Percentiles rank a stretch among this genome's conserved stretches.
Evolutionary conservation across 1,140 invertebrate species (phyloP).

Genomic region (Amyelois transitella): DNA sequence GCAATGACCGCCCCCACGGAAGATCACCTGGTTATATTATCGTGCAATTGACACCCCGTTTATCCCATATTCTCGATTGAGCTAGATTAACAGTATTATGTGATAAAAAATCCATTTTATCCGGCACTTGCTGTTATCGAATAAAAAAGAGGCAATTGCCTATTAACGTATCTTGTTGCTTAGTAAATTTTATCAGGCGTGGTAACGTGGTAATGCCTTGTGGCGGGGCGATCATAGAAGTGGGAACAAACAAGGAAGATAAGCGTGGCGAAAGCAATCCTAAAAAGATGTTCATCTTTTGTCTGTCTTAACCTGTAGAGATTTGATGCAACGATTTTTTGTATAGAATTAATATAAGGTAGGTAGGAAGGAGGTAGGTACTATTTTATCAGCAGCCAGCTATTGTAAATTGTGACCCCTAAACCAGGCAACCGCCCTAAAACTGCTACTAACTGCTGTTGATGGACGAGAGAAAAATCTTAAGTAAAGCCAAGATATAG

Average conservation of each 20-base stretch:
- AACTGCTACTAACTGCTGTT: no score
- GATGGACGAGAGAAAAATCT: no score
- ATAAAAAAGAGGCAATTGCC: neutral
- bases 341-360: no score
- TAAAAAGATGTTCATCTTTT: no score
- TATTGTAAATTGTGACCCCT: no score
- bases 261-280: neutral
- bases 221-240: no score
- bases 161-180: neutral
- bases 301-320: no score
- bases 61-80: conserved; percentile 6
- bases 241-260: neutral
- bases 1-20: conserved; percentile 1
- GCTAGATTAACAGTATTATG: neutral
- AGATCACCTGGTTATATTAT: conserved; percentile 5
- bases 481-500: no score
- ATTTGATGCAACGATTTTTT: no score
- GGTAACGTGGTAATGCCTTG: neutral
- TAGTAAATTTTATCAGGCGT: neutral
- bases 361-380: no score
- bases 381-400: no score
- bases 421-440: no score
- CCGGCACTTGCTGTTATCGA: neutral
- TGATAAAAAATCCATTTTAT: neutral
- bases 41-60: neutral